These are phyloP conservation scores for Agrypnus murinus DNA, from an alignment of 2,888 invertebrate genomes.

Conservation along the genomic window DNA sequence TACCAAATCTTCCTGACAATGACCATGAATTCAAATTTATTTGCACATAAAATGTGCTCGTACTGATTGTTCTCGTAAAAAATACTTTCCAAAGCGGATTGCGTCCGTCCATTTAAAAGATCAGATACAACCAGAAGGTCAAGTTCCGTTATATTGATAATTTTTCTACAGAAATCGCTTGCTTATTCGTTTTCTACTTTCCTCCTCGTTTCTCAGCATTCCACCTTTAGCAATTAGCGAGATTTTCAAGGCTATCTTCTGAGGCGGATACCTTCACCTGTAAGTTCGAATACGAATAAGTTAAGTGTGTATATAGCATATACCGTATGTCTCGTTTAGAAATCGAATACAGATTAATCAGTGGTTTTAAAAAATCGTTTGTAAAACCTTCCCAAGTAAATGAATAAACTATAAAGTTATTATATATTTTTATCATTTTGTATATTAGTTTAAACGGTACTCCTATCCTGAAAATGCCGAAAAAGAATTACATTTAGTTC, in stretches of 20 bases:
- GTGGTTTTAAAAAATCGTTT: no score
- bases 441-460: no score
- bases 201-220: slow-evolving; percentile 32
- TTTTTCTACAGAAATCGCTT: slow-evolving; percentile 1
- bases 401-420: no score
- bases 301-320: no score
- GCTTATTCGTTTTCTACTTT: slow-evolving; percentile 42
- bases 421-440: no score
- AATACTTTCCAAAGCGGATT: no score
- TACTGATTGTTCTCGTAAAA: slow-evolving; percentile 13
- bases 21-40: slow-evolving; percentile 24
- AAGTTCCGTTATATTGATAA: slow-evolving; percentile 36
- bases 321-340: no score
- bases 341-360: no score
- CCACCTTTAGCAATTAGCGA: slow-evolving; percentile 38
- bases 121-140: slow-evolving; percentile 21
- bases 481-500: no score
- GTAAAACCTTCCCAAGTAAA: no score
- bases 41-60: slow-evolving; percentile 6
- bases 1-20: slow-evolving; percentile 19
- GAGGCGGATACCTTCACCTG: slow-evolving; percentile 20
- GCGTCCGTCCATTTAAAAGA: slow-evolving; percentile 10
- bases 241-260: slow-evolving; percentile 38
- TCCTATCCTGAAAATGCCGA: no score
- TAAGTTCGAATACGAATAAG: no score